Conservation (phyloP, 2,797 vertebrate genomes). For the Pangasius sanitwongsei region DNA sequence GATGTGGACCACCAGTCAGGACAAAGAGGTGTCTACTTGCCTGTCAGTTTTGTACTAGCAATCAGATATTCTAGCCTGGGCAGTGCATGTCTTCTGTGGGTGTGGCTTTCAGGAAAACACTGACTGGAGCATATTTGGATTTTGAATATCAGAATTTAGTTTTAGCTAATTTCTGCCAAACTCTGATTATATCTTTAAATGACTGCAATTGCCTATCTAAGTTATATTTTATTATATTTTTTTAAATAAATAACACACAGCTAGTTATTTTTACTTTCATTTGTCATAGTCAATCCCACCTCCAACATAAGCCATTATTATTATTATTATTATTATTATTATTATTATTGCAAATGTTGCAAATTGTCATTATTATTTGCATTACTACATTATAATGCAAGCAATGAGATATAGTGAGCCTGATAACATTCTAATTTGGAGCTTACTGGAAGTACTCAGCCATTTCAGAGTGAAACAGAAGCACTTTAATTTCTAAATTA, state of each 20-base stretch:
- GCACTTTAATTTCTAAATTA: neutral
- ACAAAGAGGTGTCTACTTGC: neutral
- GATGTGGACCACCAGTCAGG: neutral
- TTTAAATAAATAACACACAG: neutral
- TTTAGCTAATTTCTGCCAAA: neutral
- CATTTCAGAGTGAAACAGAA: neutral
- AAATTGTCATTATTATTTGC: neutral
- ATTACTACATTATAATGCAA: neutral
- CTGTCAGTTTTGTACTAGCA: neutral
- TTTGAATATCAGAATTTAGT: neutral
- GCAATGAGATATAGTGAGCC: neutral
- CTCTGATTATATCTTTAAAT: neutral
- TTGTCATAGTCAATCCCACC: neutral
- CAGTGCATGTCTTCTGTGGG: neutral
- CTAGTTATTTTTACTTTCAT: neutral
- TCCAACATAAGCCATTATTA: neutral
- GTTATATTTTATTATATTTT: neutral
- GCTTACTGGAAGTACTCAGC: neutral
- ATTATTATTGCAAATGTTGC: neutral
- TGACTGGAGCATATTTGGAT: neutral
- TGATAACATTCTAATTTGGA: neutral
- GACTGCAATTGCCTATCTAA: neutral
- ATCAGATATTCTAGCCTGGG: neutral
- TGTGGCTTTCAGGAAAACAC: neutral
- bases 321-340: neutral